These are phyloP conservation scores for Aelia acuminata DNA, from an alignment of 2,888 invertebrate species.

Conservation along the genomic window DNA sequence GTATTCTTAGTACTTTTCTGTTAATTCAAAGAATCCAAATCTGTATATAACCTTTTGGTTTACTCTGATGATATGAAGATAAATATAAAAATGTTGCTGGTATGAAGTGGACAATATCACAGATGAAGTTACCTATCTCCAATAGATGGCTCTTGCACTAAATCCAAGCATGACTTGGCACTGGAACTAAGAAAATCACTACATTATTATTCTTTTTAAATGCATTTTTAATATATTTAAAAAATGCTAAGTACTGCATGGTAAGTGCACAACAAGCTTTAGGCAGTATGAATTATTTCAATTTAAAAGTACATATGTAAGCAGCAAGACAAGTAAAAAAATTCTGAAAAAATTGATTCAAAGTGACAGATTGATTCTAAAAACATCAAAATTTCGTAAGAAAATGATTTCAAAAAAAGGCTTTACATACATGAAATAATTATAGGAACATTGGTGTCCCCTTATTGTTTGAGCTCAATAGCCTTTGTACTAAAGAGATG, in stretches of 20 bases:
- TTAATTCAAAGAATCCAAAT: slow-evolving; percentile 26
- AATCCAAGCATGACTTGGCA: slow-evolving; percentile 82
- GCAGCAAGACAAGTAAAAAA: no score
- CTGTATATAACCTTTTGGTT: background rate
- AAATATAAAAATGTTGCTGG: background rate
- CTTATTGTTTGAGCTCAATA: no score
- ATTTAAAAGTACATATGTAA: no score
- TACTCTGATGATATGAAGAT: slow-evolving; percentile 11
- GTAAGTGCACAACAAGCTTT: no score
- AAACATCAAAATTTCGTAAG: no score
- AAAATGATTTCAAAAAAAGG: no score
- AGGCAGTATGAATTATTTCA: no score
- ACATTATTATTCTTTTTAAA: background rate
- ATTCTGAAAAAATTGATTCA: no score
- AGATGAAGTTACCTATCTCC: slow-evolving; percentile 56
- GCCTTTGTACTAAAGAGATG: no score
- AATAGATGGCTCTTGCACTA: slow-evolving; percentile 69
- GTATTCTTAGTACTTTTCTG: slow-evolving; percentile 24
- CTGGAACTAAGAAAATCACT: slow-evolving; percentile 73
- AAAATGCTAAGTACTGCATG: background rate
- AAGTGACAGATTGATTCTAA: no score
- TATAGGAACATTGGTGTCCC: no score
- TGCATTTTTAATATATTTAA: background rate
- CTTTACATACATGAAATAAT: no score
- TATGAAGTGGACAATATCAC: slow-evolving; percentile 35